phyloP scores from a whole-genome alignment of 2,888 invertebrate genomes.

The Gnatocerus cornutus region DNA sequence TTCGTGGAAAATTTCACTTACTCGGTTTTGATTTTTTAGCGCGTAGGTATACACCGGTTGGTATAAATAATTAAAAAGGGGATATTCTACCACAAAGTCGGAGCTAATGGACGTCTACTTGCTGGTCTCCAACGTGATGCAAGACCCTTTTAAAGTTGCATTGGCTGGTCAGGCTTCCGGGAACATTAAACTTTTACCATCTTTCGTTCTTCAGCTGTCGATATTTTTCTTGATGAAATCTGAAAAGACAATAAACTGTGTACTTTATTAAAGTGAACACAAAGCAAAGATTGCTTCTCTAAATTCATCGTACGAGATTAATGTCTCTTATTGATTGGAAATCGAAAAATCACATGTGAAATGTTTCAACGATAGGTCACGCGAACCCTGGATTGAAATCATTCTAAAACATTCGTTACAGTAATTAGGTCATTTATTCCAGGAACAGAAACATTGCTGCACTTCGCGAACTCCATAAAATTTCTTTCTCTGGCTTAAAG shows the following conservation, averaged over 20 bases:
- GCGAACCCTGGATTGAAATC: constrained; percentile 51
- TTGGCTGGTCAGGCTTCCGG: constrained; percentile 49
- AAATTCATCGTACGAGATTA: constrained; percentile 17
- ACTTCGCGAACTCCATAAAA: constrained; percentile 45
- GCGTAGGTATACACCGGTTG: constrained; percentile 13
- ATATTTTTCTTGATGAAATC: constrained; percentile 22
- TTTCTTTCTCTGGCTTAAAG: constrained; percentile 12
- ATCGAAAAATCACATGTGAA: constrained; percentile 55
- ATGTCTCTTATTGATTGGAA: constrained; percentile 50
- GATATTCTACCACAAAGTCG: constrained; percentile 45
- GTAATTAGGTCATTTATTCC: constrained; percentile 60
- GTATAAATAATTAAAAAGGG: constrained; percentile 52
- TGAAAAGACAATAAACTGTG: constrained; percentile 15
- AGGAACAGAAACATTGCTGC: constrained; percentile 47
- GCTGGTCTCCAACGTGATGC: constrained; percentile 53
- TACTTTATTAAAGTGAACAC: constrained; percentile 8
- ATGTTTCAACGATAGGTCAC: constrained; percentile 51
- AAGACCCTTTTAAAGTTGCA: constrained; percentile 59
- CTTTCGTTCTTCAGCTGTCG: constrained; percentile 11
- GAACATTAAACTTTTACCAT: constrained; percentile 51
- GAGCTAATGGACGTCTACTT: constrained; percentile 54
- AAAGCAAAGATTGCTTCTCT: constrained; percentile 12
- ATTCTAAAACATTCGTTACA: constrained; percentile 56
- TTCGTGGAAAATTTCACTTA: constrained; percentile 37
- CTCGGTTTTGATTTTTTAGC: constrained; percentile 27